A percentile compares a stretch with the other conserved stretches of the same genome.
phyloP scores from a whole-genome alignment of 2,113 vertebrate species.

The Vidua macroura region DNA sequence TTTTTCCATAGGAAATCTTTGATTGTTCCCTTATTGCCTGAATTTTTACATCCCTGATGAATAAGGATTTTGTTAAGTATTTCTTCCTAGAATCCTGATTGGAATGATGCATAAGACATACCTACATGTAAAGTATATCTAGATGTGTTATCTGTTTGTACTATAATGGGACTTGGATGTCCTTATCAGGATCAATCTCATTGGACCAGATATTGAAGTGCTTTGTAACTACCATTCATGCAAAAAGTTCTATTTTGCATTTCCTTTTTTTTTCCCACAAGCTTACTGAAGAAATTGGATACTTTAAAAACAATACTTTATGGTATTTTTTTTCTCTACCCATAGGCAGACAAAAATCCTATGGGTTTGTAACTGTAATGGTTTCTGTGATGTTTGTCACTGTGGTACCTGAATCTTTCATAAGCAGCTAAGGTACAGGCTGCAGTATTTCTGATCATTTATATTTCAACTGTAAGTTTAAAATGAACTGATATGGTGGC shows the following conservation, averaged over 20 bases:
- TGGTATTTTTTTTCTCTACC: background rate
- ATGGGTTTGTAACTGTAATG: background rate
- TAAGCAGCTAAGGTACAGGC: background rate
- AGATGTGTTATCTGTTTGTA: background rate
- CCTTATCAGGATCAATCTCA: background rate
- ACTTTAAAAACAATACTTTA: background rate
- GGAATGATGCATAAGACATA: background rate
- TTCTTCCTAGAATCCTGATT: background rate
- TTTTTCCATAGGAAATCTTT: background rate
- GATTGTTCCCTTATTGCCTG: background rate
- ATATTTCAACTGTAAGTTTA: background rate
- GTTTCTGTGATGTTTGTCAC: background rate
- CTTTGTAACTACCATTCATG: background rate
- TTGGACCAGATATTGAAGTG: background rate
- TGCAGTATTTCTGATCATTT: background rate
- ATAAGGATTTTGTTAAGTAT: background rate
- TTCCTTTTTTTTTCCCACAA: background rate
- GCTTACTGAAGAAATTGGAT: background rate
- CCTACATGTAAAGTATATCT: background rate
- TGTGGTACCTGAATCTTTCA: background rate
- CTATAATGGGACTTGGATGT: background rate
- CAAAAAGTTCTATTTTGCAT: background rate
- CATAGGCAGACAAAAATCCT: background rate
- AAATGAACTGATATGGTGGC: background rate
- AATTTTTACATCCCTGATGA: background rate